A percentile compares a stretch with the other conserved stretches of the same genome.
phyloP scores from a whole-genome alignment of 2,113 vertebrate genomes.

The Pollimyrus isidori region DNA sequence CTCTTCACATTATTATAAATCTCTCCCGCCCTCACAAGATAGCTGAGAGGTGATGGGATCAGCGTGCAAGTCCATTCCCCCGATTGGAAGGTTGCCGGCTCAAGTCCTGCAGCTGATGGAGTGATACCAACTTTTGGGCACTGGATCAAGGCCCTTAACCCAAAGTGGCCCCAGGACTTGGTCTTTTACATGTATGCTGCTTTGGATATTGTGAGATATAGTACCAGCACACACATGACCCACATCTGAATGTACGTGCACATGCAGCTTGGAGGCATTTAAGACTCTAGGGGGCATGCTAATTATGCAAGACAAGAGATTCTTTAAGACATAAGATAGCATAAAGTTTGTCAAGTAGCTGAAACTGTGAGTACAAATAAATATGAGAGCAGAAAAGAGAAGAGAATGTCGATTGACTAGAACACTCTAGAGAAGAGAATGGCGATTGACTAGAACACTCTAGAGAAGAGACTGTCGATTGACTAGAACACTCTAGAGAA shows the following conservation, averaged over 20 bases:
- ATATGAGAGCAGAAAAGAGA: not conserved
- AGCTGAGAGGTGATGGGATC: not conserved
- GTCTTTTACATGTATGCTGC: not conserved
- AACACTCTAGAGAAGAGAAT: too few species aligned
- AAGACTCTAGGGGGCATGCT: not conserved
- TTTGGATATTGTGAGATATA: not conserved
- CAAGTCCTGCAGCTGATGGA: not conserved
- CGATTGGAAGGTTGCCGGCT: not conserved
- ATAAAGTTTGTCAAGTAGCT: not conserved
- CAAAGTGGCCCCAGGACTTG: not conserved
- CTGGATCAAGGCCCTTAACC: not conserved
- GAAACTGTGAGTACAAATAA: not conserved
- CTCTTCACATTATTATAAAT: not conserved
- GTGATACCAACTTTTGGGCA: not conserved
- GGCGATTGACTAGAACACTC: too few species aligned
- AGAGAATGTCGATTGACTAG: not conserved
- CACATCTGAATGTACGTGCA: not conserved
- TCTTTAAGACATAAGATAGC: not conserved
- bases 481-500: too few species aligned
- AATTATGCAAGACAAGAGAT: not conserved
- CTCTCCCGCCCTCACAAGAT: not conserved
- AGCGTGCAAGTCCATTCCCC: not conserved
- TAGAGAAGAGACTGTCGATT: too few species aligned
- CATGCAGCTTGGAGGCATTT: not conserved
- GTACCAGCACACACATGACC: not conserved